Base-by-base conservation (phyloP, 1,140 invertebrate genomes). In the Caenorhabditis tropicalis region DNA sequence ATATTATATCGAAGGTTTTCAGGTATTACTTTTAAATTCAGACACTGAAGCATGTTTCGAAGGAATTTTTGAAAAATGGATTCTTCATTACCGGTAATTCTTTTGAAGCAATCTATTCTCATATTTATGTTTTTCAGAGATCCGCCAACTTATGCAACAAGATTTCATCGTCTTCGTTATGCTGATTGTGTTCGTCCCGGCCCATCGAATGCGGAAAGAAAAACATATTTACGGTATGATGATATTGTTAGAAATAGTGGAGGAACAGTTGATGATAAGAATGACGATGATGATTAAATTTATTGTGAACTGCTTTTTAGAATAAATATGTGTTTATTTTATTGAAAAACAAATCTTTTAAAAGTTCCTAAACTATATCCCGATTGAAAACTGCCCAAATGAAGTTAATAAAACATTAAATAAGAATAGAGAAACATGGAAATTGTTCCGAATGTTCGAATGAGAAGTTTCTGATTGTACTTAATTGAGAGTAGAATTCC, bases 41-140 rank as follows among this genome's bases (percentile, higher is more conserved):
- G 85, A 87, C 36, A 70, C 56, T 29, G 86, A 87, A 65, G 49
- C 83, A 10, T 87, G 86, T 43, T 86, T 86, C 46, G 86, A 87
- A 27, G 86, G 79, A 60, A 82, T 86, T 27, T 87, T 87, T 29
- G 65, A 86, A 16, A 86, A 86, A 33, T 87, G 86, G 86, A 87
- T 87, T 58, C 43, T 87, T 24, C 86, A 87, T 56, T 87, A 87
- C 56, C n/a, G 83, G 83, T 84, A 19, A 29, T 7, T 16, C 27
- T 16, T 2, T 10, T 19, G 19, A 49, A 2, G 1, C 27, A 19
- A 80, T 2, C 27, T 2, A 29, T 29, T 46, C 4, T 1, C 3
- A 0, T 24, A 5, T 9, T 0, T 74, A 0, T 6, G 16, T 27
- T 7, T 82, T 82, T 70, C n/a, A 86, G 83, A 48, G 85, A 86